These are phyloP conservation scores for Mystacides longicornis DNA, from an alignment of 2,888 invertebrate genomes.

Conservation along the genomic window DNA sequence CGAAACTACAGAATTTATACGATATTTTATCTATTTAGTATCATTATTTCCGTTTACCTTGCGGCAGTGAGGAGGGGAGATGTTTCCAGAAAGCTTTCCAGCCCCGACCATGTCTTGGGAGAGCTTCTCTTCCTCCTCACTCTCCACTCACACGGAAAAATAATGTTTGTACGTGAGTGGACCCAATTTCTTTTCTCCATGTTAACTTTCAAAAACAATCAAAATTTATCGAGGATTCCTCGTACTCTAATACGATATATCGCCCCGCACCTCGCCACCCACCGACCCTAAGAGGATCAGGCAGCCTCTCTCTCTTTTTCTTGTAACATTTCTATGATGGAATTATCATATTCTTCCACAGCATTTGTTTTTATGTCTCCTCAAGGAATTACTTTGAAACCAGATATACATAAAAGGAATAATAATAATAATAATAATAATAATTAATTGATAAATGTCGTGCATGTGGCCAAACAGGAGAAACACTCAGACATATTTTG, in stretches of 20 bases:
- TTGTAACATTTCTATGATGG: constrained; percentile 13
- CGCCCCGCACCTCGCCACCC: constrained; percentile 13
- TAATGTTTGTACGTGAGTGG: constrained; percentile 1
- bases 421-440: not conserved
- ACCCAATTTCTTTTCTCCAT: constrained; percentile 1
- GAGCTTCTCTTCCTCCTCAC: no score
- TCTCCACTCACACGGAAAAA: not conserved
- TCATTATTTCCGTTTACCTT: no score
- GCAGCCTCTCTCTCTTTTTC: not conserved
- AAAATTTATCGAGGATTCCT: constrained; percentile 21
- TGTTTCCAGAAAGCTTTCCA: no score
- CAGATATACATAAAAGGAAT: not conserved
- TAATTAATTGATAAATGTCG: not conserved
- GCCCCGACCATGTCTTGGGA: no score
- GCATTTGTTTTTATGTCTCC: constrained; percentile 23
- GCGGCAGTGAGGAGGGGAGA: no score
- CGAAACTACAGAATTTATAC: no score
- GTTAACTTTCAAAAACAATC: constrained; percentile 2
- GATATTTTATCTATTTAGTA: no score
- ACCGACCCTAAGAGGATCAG: not conserved
- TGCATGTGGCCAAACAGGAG: no score
- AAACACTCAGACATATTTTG: no score
- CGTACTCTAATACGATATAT: constrained; percentile 20
- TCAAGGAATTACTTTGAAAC: constrained; percentile 19
- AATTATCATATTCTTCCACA: constrained; percentile 23